Evolutionary conservation across 2,888 invertebrate species (phyloP).

Genomic region (Therioaphis trifolii): DNA sequence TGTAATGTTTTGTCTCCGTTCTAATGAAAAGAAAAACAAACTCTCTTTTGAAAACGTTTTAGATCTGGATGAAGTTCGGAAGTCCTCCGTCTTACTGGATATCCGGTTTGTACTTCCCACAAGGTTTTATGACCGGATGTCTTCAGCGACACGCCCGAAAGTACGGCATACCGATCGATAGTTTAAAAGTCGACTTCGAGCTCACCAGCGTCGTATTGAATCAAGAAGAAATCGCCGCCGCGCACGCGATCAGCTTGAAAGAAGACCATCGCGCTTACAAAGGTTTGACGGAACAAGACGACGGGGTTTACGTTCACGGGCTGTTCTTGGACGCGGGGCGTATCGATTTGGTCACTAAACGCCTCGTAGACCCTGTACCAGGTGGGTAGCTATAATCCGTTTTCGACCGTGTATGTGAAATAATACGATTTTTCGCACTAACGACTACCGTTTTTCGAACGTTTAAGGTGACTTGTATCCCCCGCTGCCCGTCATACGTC

Average conservation of each 20-base stretch:
- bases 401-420: too few relatives aligned
- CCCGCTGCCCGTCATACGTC: constrained; percentile 76
- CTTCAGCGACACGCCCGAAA: constrained; percentile 90
- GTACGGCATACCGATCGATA: constrained; percentile 87
- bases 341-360: constrained; percentile 78
- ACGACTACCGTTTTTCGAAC: too few relatives aligned
- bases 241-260: constrained; percentile 68
- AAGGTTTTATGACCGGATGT: constrained; percentile 90
- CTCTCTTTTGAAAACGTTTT: background rate
- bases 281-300: constrained; percentile 72
- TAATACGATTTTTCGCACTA: too few relatives aligned
- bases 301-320: constrained; percentile 82
- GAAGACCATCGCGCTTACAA: constrained; percentile 71
- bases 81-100: constrained; percentile 89
- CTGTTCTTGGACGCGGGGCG: constrained; percentile 89
- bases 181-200: constrained; percentile 83
- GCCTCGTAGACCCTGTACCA: constrained; percentile 82
- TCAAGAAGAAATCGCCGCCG: constrained; percentile 77
- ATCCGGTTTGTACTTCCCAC: constrained; percentile 93
- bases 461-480: constrained; percentile 72
- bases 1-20: too few relatives aligned
- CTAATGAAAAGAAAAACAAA: too few relatives aligned
- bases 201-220: constrained; percentile 73
- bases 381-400: too few relatives aligned
- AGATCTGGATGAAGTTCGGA: constrained; percentile 76